Evolutionary conservation across 2,888 invertebrate genomes (phyloP).

Genomic region (Tanypteryx hageni): DNA sequence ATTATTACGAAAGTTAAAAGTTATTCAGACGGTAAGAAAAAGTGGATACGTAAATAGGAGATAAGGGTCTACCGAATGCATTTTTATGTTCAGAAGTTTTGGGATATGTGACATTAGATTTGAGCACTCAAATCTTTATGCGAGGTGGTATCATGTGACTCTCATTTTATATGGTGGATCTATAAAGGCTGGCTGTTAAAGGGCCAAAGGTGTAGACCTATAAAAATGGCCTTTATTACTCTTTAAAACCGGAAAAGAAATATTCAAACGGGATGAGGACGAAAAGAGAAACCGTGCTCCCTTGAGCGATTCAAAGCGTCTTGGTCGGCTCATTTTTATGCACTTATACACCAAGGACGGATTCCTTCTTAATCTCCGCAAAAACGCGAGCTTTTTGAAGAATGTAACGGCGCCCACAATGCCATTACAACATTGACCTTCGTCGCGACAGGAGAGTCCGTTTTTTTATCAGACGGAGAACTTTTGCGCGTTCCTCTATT

Average conservation of each 20-base stretch:
- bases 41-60: not conserved
- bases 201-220: not conserved
- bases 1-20: too few relatives aligned
- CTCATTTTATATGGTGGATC: not conserved
- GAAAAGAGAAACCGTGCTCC: not conserved
- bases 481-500: too few relatives aligned
- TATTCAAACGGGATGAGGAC: not conserved
- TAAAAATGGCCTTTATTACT: not conserved
- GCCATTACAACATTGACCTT: too few relatives aligned
- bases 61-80: not conserved
- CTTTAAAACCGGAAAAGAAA: not conserved
- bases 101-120: not conserved
- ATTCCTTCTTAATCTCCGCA: too few relatives aligned
- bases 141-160: not conserved
- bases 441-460: too few relatives aligned
- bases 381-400: too few relatives aligned
- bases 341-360: too few relatives aligned
- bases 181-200: not conserved
- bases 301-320: too few relatives aligned
- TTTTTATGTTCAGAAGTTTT: not conserved
- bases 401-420: too few relatives aligned
- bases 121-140: not conserved
- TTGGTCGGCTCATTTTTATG: too few relatives aligned
- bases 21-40: too few relatives aligned
- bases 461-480: too few relatives aligned